These are phyloP conservation scores for Montipora capricornis DNA, from an alignment of 64 coral and sea anemone genomes.

Conservation along the genomic window DNA sequence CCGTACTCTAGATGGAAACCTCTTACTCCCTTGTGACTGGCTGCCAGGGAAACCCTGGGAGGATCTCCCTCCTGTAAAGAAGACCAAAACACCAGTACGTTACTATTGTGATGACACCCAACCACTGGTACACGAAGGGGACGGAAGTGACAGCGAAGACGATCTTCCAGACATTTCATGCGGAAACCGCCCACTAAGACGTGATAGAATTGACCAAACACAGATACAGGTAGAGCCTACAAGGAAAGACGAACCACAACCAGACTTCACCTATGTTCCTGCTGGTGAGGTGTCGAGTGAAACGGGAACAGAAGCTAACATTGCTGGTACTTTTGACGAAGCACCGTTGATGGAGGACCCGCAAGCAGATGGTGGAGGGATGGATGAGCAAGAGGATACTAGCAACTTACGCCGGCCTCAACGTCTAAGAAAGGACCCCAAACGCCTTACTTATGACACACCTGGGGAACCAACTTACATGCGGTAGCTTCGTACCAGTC, in stretches of 20 bases:
- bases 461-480: slow-evolving; percentile 22
- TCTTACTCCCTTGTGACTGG: slow-evolving; percentile 55
- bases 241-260: slow-evolving; percentile 8
- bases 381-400: neutral
- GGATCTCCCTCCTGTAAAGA: slow-evolving; percentile 7
- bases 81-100: neutral
- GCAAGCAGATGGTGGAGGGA: slow-evolving; percentile 15
- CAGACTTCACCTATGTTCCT: neutral
- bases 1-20: slow-evolving; percentile 54
- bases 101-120: neutral
- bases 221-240: slow-evolving; percentile 14
- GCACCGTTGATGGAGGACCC: neutral
- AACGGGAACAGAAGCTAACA: neutral
- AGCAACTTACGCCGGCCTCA: slow-evolving; percentile 9
- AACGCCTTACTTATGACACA: slow-evolving; percentile 20
- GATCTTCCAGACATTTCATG: slow-evolving; percentile 7
- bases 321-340: slow-evolving; percentile 4
- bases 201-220: neutral
- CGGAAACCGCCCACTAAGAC: neutral
- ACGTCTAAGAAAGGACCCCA: neutral
- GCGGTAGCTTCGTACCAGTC: neutral
- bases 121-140: neutral
- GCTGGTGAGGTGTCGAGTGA: neutral
- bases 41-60: neutral
- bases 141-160: slow-evolving; percentile 20